Evolutionary conservation across 2,888 invertebrate genomes (phyloP).

Genomic region (Dromius quadrimaculatus): DNA sequence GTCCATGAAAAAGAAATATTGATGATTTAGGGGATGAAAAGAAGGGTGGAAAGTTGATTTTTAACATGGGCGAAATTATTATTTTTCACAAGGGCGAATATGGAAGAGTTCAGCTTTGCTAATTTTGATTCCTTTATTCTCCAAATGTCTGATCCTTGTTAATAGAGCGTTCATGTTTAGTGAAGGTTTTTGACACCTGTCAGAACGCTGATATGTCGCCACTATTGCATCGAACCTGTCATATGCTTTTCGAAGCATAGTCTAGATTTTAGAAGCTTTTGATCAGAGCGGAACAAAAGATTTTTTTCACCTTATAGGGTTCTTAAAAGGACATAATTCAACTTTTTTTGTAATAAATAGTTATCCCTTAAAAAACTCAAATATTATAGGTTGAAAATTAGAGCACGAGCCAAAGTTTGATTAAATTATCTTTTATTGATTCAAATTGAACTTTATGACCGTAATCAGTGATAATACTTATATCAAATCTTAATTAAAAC

Average conservation of each 20-base stretch:
- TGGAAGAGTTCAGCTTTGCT: not conserved
- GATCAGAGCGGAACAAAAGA: not conserved
- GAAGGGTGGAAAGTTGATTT: conserved; percentile 40
- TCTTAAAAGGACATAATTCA: too few relatives aligned
- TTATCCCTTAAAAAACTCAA: too few relatives aligned
- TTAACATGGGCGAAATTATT: not conserved
- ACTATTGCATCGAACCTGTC: conserved; percentile 50
- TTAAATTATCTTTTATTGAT: too few relatives aligned
- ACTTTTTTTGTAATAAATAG: too few relatives aligned
- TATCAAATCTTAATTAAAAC: conserved; percentile 24
- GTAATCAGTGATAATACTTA: conserved; percentile 4
- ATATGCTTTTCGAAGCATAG: conserved; percentile 2
- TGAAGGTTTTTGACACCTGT: conserved; percentile 56
- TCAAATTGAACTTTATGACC: too few relatives aligned
- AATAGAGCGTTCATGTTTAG: conserved; percentile 56
- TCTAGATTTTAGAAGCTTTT: not conserved
- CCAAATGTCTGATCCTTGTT: conserved; percentile 50
- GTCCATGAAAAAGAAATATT: conserved; percentile 40
- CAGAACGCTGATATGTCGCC: conserved; percentile 57
- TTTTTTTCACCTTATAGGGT: too few relatives aligned
- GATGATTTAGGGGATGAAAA: conserved; percentile 40
- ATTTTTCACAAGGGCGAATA: not conserved
- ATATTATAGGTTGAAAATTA: too few relatives aligned
- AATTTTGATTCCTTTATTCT: not conserved
- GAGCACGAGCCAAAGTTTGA: too few relatives aligned